Percentiles rank a stretch among this genome's conserved stretches.
Evolutionary conservation across 2,113 vertebrate species (phyloP).

Genomic region (Egretta garzetta): DNA sequence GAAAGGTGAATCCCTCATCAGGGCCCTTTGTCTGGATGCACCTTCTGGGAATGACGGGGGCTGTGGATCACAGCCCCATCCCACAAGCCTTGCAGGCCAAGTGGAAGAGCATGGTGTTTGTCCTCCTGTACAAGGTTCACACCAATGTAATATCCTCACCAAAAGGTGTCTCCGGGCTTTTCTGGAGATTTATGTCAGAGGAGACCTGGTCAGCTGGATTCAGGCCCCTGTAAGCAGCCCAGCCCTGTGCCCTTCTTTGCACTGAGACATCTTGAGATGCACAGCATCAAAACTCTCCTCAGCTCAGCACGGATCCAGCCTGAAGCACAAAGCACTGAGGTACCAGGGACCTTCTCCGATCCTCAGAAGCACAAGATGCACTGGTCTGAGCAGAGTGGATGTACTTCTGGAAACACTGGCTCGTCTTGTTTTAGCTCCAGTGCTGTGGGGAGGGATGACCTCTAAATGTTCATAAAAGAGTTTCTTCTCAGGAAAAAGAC

Average conservation of each 20-base stretch:
- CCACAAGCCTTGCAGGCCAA: rapidly evolving
- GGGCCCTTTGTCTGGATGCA: not conserved
- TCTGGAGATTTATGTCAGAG: not conserved
- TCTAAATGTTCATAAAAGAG: conserved; percentile 12
- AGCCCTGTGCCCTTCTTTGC: not conserved
- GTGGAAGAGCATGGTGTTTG: not conserved
- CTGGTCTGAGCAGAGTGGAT: not conserved
- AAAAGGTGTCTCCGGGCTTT: not conserved
- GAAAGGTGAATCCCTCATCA: not conserved
- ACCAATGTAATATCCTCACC: not conserved
- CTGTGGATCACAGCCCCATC: not conserved
- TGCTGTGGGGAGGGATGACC: not conserved
- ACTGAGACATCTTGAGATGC: not conserved
- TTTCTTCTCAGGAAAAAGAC: conserved; percentile 8
- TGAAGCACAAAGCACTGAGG: rapidly evolving
- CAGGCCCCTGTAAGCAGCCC: not conserved
- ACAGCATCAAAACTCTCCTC: not conserved
- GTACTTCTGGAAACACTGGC: conserved; percentile 21
- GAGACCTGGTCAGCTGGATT: not conserved
- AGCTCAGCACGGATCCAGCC: not conserved
- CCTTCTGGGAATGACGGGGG: not conserved
- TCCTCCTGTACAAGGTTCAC: not conserved
- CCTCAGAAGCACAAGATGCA: not conserved
- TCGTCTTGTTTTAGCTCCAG: conserved; percentile 10
- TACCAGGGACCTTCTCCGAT: not conserved